A percentile compares a stretch with the other conserved stretches of the same genome.
Evolutionary conservation across 2,797 vertebrate genomes (phyloP).

Genomic region (Pangasius sanitwongsei): DNA sequence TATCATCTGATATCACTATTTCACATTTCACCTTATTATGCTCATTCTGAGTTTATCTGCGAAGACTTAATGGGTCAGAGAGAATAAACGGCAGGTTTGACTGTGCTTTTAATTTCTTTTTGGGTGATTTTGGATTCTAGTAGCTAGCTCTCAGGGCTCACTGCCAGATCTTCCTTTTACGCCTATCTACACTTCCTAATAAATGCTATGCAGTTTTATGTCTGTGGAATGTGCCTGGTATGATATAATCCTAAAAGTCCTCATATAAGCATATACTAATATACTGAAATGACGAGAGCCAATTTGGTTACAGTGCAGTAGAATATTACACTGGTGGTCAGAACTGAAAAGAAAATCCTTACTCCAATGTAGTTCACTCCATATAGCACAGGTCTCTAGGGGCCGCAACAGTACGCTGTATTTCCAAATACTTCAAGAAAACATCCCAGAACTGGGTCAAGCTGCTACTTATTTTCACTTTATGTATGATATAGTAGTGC

Average conservation of each 20-base stretch:
- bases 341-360: conserved; percentile 29
- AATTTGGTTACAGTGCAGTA: not conserved
- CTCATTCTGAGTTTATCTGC: not conserved
- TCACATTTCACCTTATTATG: not conserved
- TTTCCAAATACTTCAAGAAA: conserved; percentile 59
- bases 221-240: not conserved
- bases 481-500: conserved; percentile 55
- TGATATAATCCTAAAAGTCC: not conserved
- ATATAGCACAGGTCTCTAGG: conserved; percentile 55
- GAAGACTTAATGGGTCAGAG: not conserved
- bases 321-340: conserved; percentile 18
- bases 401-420: conserved; percentile 36
- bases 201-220: not conserved
- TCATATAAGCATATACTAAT: not conserved
- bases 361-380: conserved; percentile 53
- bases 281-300: not conserved
- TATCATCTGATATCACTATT: not conserved
- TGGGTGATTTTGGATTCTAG: not conserved
- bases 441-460: conserved; percentile 66
- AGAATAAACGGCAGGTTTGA: not conserved
- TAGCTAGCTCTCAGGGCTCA: not conserved
- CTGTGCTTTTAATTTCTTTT: not conserved
- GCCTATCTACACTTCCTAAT: not conserved
- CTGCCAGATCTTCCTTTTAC: not conserved
- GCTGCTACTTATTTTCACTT: conserved; percentile 49